phyloP scores from a whole-genome alignment of 2,797 vertebrate genomes.

The Gorsachius magnificus region DNA sequence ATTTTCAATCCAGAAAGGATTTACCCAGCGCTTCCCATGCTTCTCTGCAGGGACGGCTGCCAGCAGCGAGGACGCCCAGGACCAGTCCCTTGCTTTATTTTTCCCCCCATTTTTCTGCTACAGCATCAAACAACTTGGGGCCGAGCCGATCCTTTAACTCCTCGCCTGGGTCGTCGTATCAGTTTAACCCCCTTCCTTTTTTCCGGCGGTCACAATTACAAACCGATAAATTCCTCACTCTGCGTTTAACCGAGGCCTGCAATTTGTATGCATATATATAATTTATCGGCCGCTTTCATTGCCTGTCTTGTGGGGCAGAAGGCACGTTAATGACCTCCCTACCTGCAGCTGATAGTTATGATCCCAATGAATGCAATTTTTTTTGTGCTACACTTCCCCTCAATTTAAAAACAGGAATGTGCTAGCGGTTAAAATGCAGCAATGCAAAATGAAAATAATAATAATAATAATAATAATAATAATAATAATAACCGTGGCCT shows the following conservation, averaged over 20 bases:
- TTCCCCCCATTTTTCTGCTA: not conserved
- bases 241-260: not conserved
- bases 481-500: not conserved
- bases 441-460: not conserved
- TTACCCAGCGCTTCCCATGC: accelerated
- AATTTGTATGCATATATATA: not conserved
- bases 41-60: accelerated
- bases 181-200: not conserved
- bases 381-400: not conserved
- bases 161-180: accelerated
- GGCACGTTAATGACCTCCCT: not conserved
- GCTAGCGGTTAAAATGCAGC: not conserved
- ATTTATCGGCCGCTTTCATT: not conserved
- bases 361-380: not conserved
- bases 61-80: no score
- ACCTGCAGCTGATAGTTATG: not conserved
- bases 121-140: no score
- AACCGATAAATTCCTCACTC: not conserved
- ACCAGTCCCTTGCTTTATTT: not conserved
- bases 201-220: not conserved
- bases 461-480: no score
- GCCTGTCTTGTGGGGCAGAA: not conserved
- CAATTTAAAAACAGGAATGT: not conserved
- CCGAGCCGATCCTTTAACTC: not conserved
- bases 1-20: not conserved